Conservation (phyloP, 2,797 vertebrate genomes). For the Menidia menidia region DNA sequence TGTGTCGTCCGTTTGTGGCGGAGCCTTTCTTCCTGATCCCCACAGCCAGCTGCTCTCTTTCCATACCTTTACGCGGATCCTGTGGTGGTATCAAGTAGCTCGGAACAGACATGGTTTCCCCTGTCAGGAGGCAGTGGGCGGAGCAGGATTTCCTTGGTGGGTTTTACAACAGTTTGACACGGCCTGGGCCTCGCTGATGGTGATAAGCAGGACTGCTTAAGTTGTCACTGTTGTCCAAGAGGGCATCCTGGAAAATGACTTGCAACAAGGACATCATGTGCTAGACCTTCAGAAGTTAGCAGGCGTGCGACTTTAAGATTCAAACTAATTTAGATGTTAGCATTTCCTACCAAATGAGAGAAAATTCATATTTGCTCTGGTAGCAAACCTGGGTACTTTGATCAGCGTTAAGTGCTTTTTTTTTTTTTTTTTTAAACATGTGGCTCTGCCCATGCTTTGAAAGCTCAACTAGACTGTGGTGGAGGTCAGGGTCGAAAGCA, state of each 20-base stretch:
- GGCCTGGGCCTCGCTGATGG: slow-evolving; percentile 35
- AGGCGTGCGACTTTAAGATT: neutral
- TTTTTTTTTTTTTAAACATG: slow-evolving; percentile 7
- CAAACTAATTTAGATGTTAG: neutral
- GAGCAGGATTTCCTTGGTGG: slow-evolving; percentile 64
- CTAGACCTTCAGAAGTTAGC: slow-evolving; percentile 1
- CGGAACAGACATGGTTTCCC: slow-evolving; percentile 35
- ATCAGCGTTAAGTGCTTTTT: slow-evolving; percentile 28
- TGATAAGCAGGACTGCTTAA: slow-evolving; percentile 45
- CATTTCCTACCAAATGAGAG: slow-evolving; percentile 7
- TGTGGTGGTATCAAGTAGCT: slow-evolving; percentile 72
- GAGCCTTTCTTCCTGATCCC: slow-evolving; percentile 69
- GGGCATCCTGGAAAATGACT: slow-evolving; percentile 20
- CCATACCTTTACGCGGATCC: slow-evolving; percentile 68
- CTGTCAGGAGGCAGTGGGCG: slow-evolving; percentile 56
- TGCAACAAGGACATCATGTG: slow-evolving; percentile 6
- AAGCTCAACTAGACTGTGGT: slow-evolving; percentile 56
- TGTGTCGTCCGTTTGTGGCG: slow-evolving; percentile 68
- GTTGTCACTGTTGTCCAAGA: slow-evolving; percentile 36
- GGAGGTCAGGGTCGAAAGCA: slow-evolving; percentile 76
- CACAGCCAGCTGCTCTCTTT: slow-evolving; percentile 73
- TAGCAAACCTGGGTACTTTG: slow-evolving; percentile 31
- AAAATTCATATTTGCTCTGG: slow-evolving; percentile 20
- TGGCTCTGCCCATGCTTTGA: slow-evolving; percentile 38
- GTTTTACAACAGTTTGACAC: slow-evolving; percentile 50